A percentile compares a stretch with the other conserved stretches of the same genome.
These are phyloP conservation scores for Platerodrilus igneus DNA, from an alignment of 2,888 invertebrate species.

Conservation along the genomic window DNA sequence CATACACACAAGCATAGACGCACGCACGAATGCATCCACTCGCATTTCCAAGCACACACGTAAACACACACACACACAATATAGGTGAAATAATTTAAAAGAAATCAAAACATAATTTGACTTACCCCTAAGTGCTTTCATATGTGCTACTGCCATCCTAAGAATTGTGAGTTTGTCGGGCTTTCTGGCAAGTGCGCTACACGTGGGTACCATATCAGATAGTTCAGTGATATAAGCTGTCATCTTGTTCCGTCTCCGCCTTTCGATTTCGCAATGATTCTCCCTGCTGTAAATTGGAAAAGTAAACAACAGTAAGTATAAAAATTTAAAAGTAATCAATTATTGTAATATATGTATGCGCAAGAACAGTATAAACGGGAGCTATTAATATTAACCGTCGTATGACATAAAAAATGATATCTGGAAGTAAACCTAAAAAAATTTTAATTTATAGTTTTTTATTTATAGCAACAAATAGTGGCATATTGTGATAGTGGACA, in stretches of 20 bases:
- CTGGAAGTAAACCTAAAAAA: too few species aligned
- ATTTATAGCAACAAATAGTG: too few species aligned
- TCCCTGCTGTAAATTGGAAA: conserved; percentile 69
- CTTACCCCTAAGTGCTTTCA: conserved; percentile 94
- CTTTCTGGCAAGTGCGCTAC: conserved; percentile 94
- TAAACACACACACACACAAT: too few species aligned
- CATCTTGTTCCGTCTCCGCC: conserved; percentile 98
- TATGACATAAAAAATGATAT: too few species aligned
- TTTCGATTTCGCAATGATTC: conserved; percentile 98
- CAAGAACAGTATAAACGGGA: too few species aligned
- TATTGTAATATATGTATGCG: too few species aligned
- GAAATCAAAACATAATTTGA: conserved; percentile 11
- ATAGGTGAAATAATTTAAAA: background rate
- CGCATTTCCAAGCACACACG: too few species aligned
- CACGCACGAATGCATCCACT: too few species aligned
- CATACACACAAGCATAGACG: too few species aligned
- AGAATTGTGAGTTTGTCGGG: conserved; percentile 99
- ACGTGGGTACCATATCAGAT: conserved; percentile 99
- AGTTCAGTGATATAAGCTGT: conserved; percentile 99
- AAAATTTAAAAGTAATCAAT: conserved; percentile 21
- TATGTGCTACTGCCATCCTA: conserved; percentile 98
- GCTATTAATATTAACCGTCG: too few species aligned
- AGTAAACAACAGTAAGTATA: conserved; percentile 43
- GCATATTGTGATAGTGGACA: too few species aligned
- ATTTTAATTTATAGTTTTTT: too few species aligned